Base-by-base conservation (phyloP, 2,888 invertebrate genomes). In the Drosophila siamana region DNA sequence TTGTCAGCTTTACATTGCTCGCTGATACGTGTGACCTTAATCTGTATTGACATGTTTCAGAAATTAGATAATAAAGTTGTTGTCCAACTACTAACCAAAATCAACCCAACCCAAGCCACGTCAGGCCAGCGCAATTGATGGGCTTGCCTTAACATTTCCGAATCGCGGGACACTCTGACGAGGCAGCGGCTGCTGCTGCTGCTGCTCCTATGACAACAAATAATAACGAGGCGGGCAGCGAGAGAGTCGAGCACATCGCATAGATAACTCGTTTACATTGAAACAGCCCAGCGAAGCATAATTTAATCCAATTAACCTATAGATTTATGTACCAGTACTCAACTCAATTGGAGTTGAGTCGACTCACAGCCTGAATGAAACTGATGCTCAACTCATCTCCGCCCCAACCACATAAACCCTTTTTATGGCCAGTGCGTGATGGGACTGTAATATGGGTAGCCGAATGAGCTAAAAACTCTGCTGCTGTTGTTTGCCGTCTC, bases 21-120 rank as follows among this genome's bases (percentile, higher is more conserved):
- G 69, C 43, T 64, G 89, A 89, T 89, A 86, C 86, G 75, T 78
- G 74, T 89, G 89, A 88, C 89, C 88, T 71, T 89, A 88, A 88
- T 89, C 87, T 86, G 77, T 70, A 87, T 89, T 89, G 89, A 88
- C 89, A 89, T 75, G 78, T 86, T 51, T 78, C 78, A 72, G 69
- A 81, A 86, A 84, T 86, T 86, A 82, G 89, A 88, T 88, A 88
- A 88, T 78, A 80, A 84, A 82, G 74, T 81, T 80, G 85, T 83
- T 68, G 65, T 57, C 44, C 52, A 57, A 67, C 41, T 33, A 60
- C 33, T 11, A 33, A 33, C n/a, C 13, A 26, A 28, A 19, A 19
- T 40, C 4, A 54, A 30, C 15, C 26, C 2, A 38, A 38, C 5
- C 40, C 36, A 19, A 16, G 5, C 22, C 36, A 52, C 16, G 26